Conservation (phyloP, 2,113 vertebrate genomes). For the Melanerpes aurifrons region DNA sequence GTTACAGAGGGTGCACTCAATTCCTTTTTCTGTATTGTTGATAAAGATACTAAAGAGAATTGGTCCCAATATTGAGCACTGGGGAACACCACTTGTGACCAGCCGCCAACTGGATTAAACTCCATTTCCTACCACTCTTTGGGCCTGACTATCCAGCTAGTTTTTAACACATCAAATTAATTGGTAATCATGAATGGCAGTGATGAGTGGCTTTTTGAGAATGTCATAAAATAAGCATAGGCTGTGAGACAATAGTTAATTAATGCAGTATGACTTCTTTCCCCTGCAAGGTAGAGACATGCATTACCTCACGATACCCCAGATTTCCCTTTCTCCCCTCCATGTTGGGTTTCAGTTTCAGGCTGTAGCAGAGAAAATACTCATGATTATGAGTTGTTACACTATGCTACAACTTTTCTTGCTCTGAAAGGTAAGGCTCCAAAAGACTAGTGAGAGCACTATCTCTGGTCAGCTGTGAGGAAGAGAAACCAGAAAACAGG, state of each 20-base stretch:
- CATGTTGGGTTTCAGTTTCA: not conserved
- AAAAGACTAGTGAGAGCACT: not conserved
- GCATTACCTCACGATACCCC: not conserved
- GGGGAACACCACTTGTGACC: too few species aligned
- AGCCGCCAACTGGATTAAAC: too few species aligned
- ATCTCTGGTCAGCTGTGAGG: not conserved
- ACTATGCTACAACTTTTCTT: not conserved
- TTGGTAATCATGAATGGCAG: not conserved
- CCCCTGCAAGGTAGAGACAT: not conserved
- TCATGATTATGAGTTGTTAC: not conserved
- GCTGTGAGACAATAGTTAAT: not conserved
- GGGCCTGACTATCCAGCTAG: too few species aligned
- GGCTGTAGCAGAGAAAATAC: not conserved
- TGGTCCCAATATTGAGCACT: too few species aligned
- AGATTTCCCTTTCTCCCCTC: not conserved
- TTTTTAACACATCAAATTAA: too few species aligned
- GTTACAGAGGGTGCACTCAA: too few species aligned
- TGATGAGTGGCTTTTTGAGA: not conserved
- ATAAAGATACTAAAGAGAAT: too few species aligned
- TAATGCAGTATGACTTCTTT: not conserved
- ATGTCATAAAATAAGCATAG: not conserved
- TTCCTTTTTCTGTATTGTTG: too few species aligned
- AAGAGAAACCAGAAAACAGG: not conserved
- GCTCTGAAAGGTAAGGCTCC: not conserved
- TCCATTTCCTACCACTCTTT: too few species aligned